Evolutionary conservation across 2,797 vertebrate genomes (phyloP).

Genomic region (Brachyrhaphis roseni): DNA sequence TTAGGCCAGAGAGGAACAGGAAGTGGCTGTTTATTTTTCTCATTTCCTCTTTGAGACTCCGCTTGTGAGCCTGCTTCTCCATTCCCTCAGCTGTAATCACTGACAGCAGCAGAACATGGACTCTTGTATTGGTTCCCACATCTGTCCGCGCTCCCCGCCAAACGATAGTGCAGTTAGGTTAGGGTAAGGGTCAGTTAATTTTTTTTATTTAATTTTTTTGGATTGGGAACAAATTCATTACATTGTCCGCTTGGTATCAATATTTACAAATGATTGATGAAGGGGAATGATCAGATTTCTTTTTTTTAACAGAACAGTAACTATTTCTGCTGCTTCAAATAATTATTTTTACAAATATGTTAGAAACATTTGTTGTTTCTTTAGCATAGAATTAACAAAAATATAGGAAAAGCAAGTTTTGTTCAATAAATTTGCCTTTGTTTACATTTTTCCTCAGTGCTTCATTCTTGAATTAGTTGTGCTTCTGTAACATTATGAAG

Average conservation of each 20-base stretch:
- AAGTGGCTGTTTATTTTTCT: constrained; percentile 86
- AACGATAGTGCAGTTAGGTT: background rate
- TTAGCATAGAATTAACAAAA: background rate
- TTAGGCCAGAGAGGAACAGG: constrained; percentile 79
- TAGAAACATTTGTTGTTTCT: background rate
- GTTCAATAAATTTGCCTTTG: background rate
- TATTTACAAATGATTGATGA: background rate
- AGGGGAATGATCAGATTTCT: background rate
- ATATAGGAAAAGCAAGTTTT: background rate
- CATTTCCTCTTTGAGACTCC: constrained; percentile 81
- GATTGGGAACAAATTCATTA: background rate
- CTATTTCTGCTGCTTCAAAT: background rate
- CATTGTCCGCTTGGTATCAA: background rate
- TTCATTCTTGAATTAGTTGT: background rate
- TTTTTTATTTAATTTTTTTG: background rate
- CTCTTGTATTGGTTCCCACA: constrained; percentile 14
- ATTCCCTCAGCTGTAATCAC: constrained; percentile 64
- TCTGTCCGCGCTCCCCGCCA: background rate
- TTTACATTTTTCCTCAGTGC: background rate
- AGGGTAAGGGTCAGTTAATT: background rate
- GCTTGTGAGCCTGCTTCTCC: constrained; percentile 67
- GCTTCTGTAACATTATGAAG: background rate
- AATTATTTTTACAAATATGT: background rate
- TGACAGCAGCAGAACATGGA: constrained; percentile 25
- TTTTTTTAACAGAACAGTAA: background rate